Evolutionary conservation across 1,140 invertebrate species (phyloP).

Genomic region (Ostrea denselamellosa): DNA sequence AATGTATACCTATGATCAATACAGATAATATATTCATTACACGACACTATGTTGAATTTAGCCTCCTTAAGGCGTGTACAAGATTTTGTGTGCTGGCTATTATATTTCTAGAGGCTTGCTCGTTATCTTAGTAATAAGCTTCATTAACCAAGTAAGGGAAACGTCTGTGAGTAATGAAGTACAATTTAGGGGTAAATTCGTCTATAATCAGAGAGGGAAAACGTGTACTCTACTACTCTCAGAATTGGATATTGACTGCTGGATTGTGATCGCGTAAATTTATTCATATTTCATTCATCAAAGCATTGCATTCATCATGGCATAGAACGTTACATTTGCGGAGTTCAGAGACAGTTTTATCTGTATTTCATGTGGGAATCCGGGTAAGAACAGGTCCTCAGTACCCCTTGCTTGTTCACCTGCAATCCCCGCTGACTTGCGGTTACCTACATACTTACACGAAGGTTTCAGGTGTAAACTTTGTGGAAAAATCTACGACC

Average conservation of each 20-base stretch:
- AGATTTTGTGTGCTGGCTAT: neutral
- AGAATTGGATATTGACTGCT: neutral
- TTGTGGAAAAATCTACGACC: too few relatives aligned
- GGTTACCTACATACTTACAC: too few relatives aligned
- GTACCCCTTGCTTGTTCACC: too few relatives aligned
- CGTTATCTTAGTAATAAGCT: conserved; percentile 7
- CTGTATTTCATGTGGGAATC: too few relatives aligned
- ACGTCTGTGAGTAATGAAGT: neutral
- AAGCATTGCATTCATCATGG: too few relatives aligned
- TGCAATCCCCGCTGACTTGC: too few relatives aligned
- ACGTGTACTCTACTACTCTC: neutral
- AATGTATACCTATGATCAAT: neutral
- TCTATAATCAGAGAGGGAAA: neutral
- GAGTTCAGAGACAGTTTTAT: too few relatives aligned
- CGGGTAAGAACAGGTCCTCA: too few relatives aligned
- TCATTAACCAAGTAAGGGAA: conserved; percentile 12
- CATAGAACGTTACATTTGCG: too few relatives aligned
- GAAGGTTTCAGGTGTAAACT: too few relatives aligned
- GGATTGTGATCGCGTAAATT: neutral
- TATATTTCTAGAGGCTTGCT: neutral
- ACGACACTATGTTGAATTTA: neutral
- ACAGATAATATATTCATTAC: conserved; percentile 18
- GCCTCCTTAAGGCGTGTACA: neutral
- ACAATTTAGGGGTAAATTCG: neutral
- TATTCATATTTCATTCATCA: neutral